phyloP scores from a whole-genome alignment of 2,888 invertebrate species.

The Alentia gelatinosa region DNA sequence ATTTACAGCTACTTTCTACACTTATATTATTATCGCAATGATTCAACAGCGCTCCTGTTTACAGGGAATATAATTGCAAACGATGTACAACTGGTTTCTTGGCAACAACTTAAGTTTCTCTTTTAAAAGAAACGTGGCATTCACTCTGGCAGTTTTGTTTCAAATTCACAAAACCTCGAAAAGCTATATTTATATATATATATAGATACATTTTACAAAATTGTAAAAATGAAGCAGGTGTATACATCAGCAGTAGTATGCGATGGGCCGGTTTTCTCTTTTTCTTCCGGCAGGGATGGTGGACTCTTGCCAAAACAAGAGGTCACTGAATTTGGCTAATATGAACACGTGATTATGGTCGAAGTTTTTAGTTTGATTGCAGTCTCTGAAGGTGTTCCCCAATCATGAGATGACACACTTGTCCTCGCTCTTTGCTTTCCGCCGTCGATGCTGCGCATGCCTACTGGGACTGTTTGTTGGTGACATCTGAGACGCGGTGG shows the following conservation, averaged over 20 bases:
- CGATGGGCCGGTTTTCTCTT: not conserved
- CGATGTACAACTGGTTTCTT: conserved; percentile 5
- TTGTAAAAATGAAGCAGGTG: not conserved
- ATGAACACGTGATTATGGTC: not conserved
- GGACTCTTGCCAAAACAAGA: not conserved
- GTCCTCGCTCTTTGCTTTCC: conserved; percentile 23
- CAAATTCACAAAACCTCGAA: not conserved
- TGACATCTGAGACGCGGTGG: conserved; percentile 9
- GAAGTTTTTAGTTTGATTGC: not conserved
- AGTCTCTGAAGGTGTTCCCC: no score
- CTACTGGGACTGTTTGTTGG: conserved; percentile 42
- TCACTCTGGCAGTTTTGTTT: conserved; percentile 40
- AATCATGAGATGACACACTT: conserved; percentile 54
- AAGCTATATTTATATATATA: not conserved
- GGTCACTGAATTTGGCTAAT: not conserved
- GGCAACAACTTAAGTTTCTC: not conserved
- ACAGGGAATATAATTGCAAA: not conserved
- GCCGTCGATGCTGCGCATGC: conserved; percentile 7
- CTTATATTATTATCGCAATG: not conserved
- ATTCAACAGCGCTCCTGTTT: not conserved
- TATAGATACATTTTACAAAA: conserved; percentile 15
- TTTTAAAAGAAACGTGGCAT: conserved; percentile 13
- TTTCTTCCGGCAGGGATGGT: not conserved
- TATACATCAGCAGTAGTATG: not conserved
- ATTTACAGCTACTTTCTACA: conserved; percentile 5